These are phyloP conservation scores for Thunnus maccoyii DNA, from an alignment of 2,113 vertebrate genomes.

Conservation along the genomic window DNA sequence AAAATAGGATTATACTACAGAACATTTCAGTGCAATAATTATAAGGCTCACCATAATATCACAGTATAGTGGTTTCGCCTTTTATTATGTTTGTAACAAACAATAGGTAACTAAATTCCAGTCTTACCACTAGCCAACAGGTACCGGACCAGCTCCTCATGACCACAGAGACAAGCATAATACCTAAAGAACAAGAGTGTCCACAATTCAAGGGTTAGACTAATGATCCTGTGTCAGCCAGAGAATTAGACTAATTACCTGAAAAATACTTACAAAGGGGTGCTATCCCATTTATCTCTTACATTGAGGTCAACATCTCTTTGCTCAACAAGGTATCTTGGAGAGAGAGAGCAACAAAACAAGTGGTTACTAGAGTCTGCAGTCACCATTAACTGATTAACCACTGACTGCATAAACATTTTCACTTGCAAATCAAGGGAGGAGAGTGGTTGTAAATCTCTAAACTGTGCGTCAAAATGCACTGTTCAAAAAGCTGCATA, in stretches of 20 bases:
- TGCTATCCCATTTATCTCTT: constrained; percentile 98
- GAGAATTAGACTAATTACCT: not conserved
- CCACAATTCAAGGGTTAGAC: not conserved
- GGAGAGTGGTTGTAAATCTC: no score
- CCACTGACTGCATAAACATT: not conserved
- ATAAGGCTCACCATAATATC: not conserved
- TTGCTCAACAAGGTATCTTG: constrained; percentile 96
- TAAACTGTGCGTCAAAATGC: no score
- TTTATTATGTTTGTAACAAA: not conserved
- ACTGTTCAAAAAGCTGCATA: not conserved
- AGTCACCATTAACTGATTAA: not conserved
- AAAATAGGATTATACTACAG: not conserved
- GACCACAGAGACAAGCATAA: constrained; percentile 96
- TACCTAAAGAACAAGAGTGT: constrained; percentile 84
- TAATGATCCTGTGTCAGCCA: not conserved
- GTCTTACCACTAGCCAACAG: constrained; percentile 93
- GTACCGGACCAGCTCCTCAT: constrained; percentile 96
- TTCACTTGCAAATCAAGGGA: not conserved
- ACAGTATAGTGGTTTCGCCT: not conserved
- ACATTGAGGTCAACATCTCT: constrained; percentile 97
- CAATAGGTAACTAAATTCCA: not conserved
- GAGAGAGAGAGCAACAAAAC: constrained; percentile 37
- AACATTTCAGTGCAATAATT: not conserved
- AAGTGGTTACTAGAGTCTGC: not conserved
- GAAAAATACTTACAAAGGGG: constrained; percentile 91